Evolutionary conservation across 2,797 vertebrate genomes (phyloP).

Genomic region (Dryobates pubescens): DNA sequence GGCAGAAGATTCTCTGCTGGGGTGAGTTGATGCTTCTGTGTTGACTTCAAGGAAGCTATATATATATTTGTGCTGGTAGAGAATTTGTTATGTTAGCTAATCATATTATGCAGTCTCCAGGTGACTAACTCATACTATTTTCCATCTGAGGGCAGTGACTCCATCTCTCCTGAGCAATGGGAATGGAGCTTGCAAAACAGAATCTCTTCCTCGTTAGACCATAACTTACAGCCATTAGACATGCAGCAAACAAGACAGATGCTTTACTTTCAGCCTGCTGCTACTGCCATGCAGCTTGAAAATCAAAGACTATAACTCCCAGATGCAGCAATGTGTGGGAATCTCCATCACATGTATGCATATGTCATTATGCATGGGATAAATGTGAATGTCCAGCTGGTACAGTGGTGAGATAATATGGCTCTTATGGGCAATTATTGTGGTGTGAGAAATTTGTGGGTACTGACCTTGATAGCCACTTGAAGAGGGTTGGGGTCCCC

Average conservation of each 20-base stretch:
- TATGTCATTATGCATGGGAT: background rate
- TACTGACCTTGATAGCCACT: slow-evolving; percentile 93
- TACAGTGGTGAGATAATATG: background rate
- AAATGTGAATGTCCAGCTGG: background rate
- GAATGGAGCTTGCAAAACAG: background rate
- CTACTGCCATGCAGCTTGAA: background rate
- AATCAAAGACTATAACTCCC: background rate
- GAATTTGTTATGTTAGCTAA: background rate
- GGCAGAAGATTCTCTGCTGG: background rate
- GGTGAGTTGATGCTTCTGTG: background rate
- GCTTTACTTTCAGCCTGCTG: background rate
- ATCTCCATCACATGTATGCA: background rate
- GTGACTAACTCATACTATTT: background rate
- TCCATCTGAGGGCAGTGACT: background rate
- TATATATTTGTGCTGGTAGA: background rate
- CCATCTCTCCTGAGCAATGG: background rate
- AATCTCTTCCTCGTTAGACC: background rate
- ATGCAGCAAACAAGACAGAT: background rate
- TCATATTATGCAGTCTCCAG: background rate
- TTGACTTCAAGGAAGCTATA: background rate
- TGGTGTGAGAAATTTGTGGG: background rate
- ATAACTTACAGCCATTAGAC: background rate
- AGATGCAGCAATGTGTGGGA: background rate
- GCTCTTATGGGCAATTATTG: background rate
- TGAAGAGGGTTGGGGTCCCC: slow-evolving; percentile 86